Evolutionary conservation across 1,140 invertebrate genomes (phyloP), one percentile per base, ranked within the genome.

Genomic region (Hyphantria cunea): DNA sequence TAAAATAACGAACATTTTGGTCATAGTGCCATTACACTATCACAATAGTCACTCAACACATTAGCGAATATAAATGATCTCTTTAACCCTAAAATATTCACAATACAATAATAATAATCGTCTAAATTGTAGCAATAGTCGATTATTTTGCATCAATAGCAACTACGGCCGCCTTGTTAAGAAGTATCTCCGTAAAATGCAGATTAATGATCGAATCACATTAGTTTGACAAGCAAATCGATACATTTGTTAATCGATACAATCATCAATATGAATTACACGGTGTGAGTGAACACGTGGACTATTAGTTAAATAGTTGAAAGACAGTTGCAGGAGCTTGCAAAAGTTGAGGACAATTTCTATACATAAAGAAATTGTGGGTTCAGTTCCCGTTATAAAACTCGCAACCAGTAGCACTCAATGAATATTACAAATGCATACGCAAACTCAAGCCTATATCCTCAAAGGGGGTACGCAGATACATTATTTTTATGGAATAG

Each of bases 231-330:
- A 69, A 47, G 65, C 59, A 58, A 66, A 79, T 75, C 78, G 78
- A 72, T 76, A 62, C 49, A 52, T 58, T 58, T 60, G 47, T 66
- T 66, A 73, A 76, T 73, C 70, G 70, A 78, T 71, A 53, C 31
- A 51, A 78, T 74, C 78, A 86, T 86, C 74, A 83, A 86, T 86
- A 84, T 64, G 60, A 70, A 84, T 86, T 86, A 84, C 63, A 81
- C 71, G 83, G 64, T 64, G 15, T n/a, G n/a, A n/a, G n/a, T n/a
- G n/a, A n/a, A n/a, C n/a, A n/a, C n/a, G n/a, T n/a, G n/a, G n/a
- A n/a, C n/a, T n/a, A n/a, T n/a, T n/a, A n/a, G n/a, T n/a, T n/a
- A n/a, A n/a, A n/a, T n/a, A n/a, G n/a, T n/a, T n/a, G n/a, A n/a
- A n/a, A n/a, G n/a, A n/a, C n/a, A n/a, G n/a, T n/a, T n/a, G n/a